A percentile compares a stretch with the other conserved stretches of the same genome.
These are phyloP conservation scores for Monomorium pharaonis DNA, from an alignment of 1,140 invertebrate genomes.

Conservation along the genomic window DNA sequence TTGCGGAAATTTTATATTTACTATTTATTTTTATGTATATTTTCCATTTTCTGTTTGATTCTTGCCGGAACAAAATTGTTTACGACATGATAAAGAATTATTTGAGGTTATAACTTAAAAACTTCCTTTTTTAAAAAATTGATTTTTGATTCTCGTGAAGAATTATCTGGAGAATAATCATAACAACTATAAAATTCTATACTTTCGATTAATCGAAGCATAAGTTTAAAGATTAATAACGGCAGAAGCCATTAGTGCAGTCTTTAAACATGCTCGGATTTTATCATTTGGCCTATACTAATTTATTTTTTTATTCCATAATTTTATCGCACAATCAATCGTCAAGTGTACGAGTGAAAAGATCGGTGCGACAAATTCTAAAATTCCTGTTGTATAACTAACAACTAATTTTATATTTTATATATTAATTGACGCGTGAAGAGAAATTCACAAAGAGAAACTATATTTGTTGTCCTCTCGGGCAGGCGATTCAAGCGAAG, in stretches of 20 bases:
- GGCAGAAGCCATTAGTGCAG: no score
- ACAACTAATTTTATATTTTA: background rate
- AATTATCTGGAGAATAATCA: background rate
- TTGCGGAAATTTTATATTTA: no score
- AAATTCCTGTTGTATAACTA: background rate
- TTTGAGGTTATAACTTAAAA: no score
- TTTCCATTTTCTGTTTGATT: no score
- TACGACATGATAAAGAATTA: no score
- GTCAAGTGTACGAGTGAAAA: background rate
- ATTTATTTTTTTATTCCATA: background rate
- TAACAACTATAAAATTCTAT: background rate
- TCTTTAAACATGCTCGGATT: background rate
- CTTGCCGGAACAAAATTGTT: no score
- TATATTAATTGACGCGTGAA: background rate
- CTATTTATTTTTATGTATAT: no score
- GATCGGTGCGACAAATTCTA: background rate
- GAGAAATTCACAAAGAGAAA: background rate
- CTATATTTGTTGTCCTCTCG: background rate
- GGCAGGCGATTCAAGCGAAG: conserved; percentile 6
- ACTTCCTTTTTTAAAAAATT: no score
- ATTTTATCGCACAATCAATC: background rate
- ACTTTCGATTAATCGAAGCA: background rate
- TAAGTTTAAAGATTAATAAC: background rate
- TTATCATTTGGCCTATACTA: background rate
- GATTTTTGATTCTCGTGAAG: no score